Base-by-base conservation (phyloP, 2,113 vertebrate species). In the Vulpes lagopus region DNA sequence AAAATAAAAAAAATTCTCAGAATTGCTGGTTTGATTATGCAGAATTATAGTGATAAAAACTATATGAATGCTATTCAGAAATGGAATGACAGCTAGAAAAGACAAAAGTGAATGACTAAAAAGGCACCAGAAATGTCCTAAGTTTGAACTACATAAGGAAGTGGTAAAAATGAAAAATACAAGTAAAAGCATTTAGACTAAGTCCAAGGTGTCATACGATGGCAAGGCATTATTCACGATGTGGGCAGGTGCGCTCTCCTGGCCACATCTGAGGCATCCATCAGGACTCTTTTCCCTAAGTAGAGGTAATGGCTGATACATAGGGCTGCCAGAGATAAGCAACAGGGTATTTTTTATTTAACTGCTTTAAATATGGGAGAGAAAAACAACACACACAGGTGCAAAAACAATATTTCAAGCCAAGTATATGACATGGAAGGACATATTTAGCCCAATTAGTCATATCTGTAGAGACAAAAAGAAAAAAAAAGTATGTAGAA, bases 21-120 rank as follows among this genome's bases (percentile, higher is more conserved):
- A 97, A 98, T 97, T 96, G 22, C 65, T 88, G 71, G 97, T 96
- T 97, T 98, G 96, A 97, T 90, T 92, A 94, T 96, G 35, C 53
- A 89, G 87, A 95, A 97, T 97, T 96, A 95, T n/a, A 88, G 96
- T 87, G 88, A 92, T 76, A 90, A 94, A 96, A 96, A 92, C 86
- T 38, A 80, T 92, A 80, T 38, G 84, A 97, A 84, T 96, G 86
- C 60, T 94, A 57, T 55, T 92, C 23, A 90, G 65, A 92, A 96
- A 88, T 76, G 55, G 84, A 95, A 79, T 87, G 86, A 83, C 23
- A 82, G 19, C 83, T 78, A 74, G 84, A 86, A 92, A 94, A 97
- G 92, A 59, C 81, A 97, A 95, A 74, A 74, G 30, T 84, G 27
- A 96, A 60, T 89, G 65, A 43, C 49, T 95, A 8, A 74, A 86